These are phyloP conservation scores for Iphiclides podalirius DNA, from an alignment of 2,888 invertebrate genomes.

Conservation along the genomic window DNA sequence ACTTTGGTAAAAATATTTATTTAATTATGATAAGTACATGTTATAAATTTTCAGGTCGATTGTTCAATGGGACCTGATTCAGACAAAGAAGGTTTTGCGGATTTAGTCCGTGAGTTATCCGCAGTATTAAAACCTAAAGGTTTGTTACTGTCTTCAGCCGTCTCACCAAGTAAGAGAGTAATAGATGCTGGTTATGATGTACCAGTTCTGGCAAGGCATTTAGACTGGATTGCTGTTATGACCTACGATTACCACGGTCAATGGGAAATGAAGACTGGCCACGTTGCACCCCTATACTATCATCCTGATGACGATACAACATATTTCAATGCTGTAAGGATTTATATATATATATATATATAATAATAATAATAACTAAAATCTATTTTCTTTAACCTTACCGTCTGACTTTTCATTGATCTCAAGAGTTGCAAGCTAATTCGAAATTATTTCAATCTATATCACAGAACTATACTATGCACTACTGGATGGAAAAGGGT, in stretches of 20 bases:
- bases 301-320: slow-evolving; percentile 90
- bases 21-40: too few relatives aligned
- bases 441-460: too few relatives aligned
- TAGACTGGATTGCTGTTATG: slow-evolving; percentile 96
- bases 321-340: slow-evolving; percentile 90
- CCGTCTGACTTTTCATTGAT: too few relatives aligned
- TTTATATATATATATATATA: not conserved
- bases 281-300: slow-evolving; percentile 91
- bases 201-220: slow-evolving; percentile 83
- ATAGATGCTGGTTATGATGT: slow-evolving; percentile 94
- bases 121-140: slow-evolving; percentile 83
- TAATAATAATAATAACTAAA: too few relatives aligned
- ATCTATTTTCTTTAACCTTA: slow-evolving; percentile 20
- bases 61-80: slow-evolving; percentile 91
- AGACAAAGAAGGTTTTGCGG: slow-evolving; percentile 90
- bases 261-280: slow-evolving; percentile 95
- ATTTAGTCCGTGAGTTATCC: slow-evolving; percentile 86
- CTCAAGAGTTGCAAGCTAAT: too few relatives aligned
- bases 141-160: slow-evolving; percentile 89
- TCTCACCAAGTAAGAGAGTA: slow-evolving; percentile 92
- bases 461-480: slow-evolving; percentile 90
- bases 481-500: slow-evolving; percentile 93
- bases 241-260: slow-evolving; percentile 95
- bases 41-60: slow-evolving; percentile 87
- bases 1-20: too few relatives aligned